Evolutionary conservation across 2,113 vertebrate genomes (phyloP), one percentile per base, ranked within the genome.

Genomic region (Ceratotherium simum): DNA sequence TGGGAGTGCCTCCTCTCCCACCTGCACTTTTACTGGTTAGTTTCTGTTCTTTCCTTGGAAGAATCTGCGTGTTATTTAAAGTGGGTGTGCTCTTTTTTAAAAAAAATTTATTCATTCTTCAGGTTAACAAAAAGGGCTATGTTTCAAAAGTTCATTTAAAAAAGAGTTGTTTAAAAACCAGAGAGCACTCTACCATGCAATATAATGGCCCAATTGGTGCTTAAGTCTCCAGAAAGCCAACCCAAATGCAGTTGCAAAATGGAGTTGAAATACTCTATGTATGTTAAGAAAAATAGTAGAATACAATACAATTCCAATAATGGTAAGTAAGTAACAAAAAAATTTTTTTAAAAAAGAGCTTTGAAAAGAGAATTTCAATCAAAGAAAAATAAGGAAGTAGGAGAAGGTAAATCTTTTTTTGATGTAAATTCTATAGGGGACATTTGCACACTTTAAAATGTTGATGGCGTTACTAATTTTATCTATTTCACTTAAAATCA

Each of bases 101-200:
- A 83, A 84, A 54, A 14, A 16, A 54, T 54, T 46, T 48, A 78
- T 51, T 89, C 7, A 80, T 92, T 95, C n/a, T 75, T 65, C 18
- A 83, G n/a, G 29, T 79, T 92, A 73, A 67, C n/a, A 51, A 56
- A 90, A 90, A 78, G 48, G 13, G 29, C 67, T 67, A n/a, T 79
- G 56, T 96, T 97, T 82, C 70, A 95, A 72, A 93, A 76, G 33
- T 93, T 95, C 64, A 75, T 73, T 90, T 79, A 42, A 70, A 96
- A 89, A 90, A 46, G 21, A 93, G 27, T 78, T 75, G 25, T 69
- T 92, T 90, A 86, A 83, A 85, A 86, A 16, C 6, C 73, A 48
- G 69, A 75, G 21, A 83, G 58, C 17, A n/a, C 13, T 81, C 86
- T 83, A 70, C 62, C 36, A 73, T 51, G 17, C n/a, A 80, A 73